Evolutionary conservation across 2,888 invertebrate species (phyloP).

Genomic region (Ichneumoninae sp.): DNA sequence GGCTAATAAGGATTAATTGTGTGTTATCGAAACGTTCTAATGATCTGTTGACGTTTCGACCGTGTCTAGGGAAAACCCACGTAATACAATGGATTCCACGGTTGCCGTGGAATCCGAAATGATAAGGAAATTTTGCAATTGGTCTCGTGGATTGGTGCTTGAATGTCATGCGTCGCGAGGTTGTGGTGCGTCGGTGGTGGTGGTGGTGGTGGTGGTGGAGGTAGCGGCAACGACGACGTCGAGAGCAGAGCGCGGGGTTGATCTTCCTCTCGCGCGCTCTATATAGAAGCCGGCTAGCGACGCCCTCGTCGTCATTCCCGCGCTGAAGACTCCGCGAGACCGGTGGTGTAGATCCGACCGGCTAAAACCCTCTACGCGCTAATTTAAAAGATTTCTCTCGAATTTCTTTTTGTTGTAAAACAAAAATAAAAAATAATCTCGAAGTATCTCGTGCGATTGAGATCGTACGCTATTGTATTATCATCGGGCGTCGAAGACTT

Average conservation of each 20-base stretch:
- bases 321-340: conserved; percentile 73
- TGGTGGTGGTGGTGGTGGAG: conserved; percentile 41
- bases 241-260: conserved; percentile 70
- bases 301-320: conserved; percentile 80
- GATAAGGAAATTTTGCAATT: conserved; percentile 55
- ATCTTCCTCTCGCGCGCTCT: conserved; percentile 71
- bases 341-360: conserved; percentile 50
- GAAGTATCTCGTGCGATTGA: conserved; percentile 16
- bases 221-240: conserved; percentile 60
- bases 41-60: not conserved
- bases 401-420: conserved; percentile 8
- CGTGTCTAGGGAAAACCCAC: not conserved
- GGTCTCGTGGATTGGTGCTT: conserved; percentile 39
- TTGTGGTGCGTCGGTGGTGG: conserved; percentile 46
- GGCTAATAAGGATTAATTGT: not conserved
- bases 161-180: conserved; percentile 74
- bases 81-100: not conserved
- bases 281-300: conserved; percentile 81
- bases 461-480: not conserved
- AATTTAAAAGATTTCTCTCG: not conserved
- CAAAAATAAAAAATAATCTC: not conserved
- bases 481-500: not conserved
- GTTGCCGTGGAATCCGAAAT: not conserved
- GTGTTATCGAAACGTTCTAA: not conserved
- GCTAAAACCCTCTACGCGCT: not conserved